Evolutionary conservation across 2,888 invertebrate genomes (phyloP).

Genomic region (Drosophila eohydei): DNA sequence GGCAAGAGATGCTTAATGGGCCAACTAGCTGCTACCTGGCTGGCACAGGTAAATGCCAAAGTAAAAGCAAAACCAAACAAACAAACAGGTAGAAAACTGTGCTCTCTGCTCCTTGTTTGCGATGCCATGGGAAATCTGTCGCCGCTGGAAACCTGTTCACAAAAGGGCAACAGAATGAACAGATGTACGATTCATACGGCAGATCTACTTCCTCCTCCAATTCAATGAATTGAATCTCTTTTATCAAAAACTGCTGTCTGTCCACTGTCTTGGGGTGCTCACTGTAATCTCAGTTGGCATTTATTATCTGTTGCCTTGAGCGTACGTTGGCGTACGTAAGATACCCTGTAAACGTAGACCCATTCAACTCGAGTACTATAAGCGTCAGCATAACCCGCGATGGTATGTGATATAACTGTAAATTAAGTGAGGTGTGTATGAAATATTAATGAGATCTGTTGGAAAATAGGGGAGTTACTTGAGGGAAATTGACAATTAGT

Average conservation of each 20-base stretch:
- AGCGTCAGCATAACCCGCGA: neutral
- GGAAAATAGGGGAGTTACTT: no score
- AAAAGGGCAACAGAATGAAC: slow-evolving; percentile 51
- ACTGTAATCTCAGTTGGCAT: slow-evolving; percentile 50
- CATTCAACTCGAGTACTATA: slow-evolving; percentile 3
- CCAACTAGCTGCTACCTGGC: slow-evolving; percentile 52
- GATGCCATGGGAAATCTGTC: slow-evolving; percentile 76
- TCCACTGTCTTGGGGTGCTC: slow-evolving; percentile 44
- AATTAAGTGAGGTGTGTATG: neutral
- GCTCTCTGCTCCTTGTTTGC: slow-evolving; percentile 60
- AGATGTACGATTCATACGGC: slow-evolving; percentile 62
- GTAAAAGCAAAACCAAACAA: slow-evolving; percentile 50
- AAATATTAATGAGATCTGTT: neutral
- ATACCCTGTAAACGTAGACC: slow-evolving; percentile 36
- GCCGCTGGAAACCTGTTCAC: slow-evolving; percentile 75
- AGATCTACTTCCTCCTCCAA: slow-evolving; percentile 53
- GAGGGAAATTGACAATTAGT: neutral
- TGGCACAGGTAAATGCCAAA: slow-evolving; percentile 42
- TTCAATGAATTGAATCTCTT: slow-evolving; percentile 73
- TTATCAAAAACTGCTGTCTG: slow-evolving; percentile 49
- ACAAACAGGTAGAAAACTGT: slow-evolving; percentile 55
- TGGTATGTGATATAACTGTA: neutral
- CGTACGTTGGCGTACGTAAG: neutral
- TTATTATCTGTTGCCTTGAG: slow-evolving; percentile 23
- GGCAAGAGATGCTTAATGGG: slow-evolving; percentile 69